Evolutionary conservation across 2,888 invertebrate genomes (phyloP).

Genomic region (Drosophila mimetica): DNA sequence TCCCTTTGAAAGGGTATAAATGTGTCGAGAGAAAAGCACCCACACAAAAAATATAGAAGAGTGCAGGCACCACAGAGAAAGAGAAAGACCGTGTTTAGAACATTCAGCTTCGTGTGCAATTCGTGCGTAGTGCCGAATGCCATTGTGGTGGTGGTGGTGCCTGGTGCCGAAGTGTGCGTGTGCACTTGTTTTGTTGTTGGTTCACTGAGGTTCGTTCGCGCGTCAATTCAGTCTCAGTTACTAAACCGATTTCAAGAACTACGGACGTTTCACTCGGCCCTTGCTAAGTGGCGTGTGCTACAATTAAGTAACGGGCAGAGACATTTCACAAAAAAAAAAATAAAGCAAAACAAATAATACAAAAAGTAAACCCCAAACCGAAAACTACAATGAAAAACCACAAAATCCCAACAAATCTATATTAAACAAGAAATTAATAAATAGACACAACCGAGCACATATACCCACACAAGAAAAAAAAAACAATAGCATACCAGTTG

Average conservation of each 20-base stretch:
- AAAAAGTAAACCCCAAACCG: conserved; percentile 24
- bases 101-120: conserved; percentile 12
- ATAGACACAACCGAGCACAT: conserved; percentile 23
- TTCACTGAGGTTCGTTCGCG: conserved; percentile 52
- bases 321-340: conserved; percentile 42
- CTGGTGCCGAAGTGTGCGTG: conserved; percentile 14
- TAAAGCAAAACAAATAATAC: conserved; percentile 15
- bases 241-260: conserved; percentile 79
- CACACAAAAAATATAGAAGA: conserved; percentile 3
- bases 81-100: conserved; percentile 15
- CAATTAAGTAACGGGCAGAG: conserved; percentile 70
- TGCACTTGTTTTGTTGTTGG: conserved; percentile 34
- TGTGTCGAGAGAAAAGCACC: conserved; percentile 5
- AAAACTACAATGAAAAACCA: conserved; percentile 23
- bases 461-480: conserved; percentile 27
- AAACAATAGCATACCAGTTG: conserved; percentile 24
- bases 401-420: conserved; percentile 15
- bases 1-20: background rate
- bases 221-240: conserved; percentile 75
- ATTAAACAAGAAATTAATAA: conserved; percentile 17
- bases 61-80: background rate
- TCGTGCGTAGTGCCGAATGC: conserved; percentile 13
- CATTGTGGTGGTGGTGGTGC: background rate
- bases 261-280: conserved; percentile 69
- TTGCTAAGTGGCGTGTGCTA: conserved; percentile 66